phyloP scores from a whole-genome alignment of 2,888 invertebrate genomes.

The Pollenia labialis region DNA sequence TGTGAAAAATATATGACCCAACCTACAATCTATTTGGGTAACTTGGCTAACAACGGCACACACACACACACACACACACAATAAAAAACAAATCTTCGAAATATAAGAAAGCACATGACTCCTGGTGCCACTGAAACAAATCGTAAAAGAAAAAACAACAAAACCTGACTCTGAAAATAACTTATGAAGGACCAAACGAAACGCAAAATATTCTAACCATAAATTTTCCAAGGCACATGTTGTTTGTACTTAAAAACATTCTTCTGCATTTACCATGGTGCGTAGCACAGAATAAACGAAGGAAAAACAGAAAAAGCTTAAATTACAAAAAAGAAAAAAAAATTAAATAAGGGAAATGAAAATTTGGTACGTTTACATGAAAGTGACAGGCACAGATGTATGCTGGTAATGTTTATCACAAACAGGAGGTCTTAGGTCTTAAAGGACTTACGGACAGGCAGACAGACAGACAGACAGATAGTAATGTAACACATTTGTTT shows the following conservation, averaged over 20 bases:
- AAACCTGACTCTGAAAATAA: constrained; percentile 57
- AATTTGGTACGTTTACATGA: constrained; percentile 40
- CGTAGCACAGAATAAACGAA: constrained; percentile 28
- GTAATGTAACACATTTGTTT: constrained; percentile 22
- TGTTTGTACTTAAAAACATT: constrained; percentile 61
- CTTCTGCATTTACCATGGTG: constrained; percentile 18
- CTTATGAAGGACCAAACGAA: constrained; percentile 65
- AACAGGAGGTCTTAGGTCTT: not conserved
- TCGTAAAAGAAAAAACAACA: constrained; percentile 16
- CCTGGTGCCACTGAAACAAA: constrained; percentile 32
- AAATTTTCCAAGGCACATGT: constrained; percentile 65
- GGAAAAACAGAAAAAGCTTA: constrained; percentile 43
- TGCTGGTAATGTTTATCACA: constrained; percentile 29
- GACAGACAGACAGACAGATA: not conserved
- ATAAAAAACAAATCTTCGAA: constrained; percentile 58
- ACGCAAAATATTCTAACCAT: constrained; percentile 62
- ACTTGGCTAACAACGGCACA: constrained; percentile 25
- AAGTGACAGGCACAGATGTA: constrained; percentile 63
- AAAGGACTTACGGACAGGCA: not conserved
- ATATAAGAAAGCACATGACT: constrained; percentile 62
- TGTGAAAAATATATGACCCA: constrained; percentile 82
- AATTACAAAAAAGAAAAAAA: constrained; percentile 54
- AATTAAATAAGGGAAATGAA: constrained; percentile 42
- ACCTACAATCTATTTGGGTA: constrained; percentile 64
- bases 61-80: constrained; percentile 17